phyloP scores from a whole-genome alignment of 2,888 invertebrate species.

The Dorcus parallelipipedus region DNA sequence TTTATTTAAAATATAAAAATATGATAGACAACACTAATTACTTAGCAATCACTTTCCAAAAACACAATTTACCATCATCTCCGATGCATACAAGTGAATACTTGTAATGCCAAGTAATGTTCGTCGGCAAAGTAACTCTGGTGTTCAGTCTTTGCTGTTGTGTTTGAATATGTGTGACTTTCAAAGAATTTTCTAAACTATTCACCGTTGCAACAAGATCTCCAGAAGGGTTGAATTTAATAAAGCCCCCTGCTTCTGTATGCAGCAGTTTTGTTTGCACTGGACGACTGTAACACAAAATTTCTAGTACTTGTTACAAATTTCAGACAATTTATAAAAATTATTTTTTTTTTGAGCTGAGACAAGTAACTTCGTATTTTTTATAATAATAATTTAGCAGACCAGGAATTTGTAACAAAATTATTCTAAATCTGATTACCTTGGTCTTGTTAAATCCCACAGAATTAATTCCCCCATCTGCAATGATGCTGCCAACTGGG shows the following conservation, averaged over 20 bases:
- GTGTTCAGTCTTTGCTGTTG: slow-evolving; percentile 56
- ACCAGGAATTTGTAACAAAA: neutral
- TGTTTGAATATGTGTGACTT: slow-evolving; percentile 59
- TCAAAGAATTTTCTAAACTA: slow-evolving; percentile 62
- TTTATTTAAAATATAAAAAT: too few species aligned
- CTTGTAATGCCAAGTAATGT: slow-evolving; percentile 62
- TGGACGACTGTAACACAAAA: slow-evolving; percentile 53
- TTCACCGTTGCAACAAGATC: slow-evolving; percentile 67
- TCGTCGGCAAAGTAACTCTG: slow-evolving; percentile 55
- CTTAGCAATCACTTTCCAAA: slow-evolving; percentile 57
- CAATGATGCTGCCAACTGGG: slow-evolving; percentile 59
- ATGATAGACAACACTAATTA: slow-evolving; percentile 24
- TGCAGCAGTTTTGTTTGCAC: slow-evolving; percentile 59
- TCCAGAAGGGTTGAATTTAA: slow-evolving; percentile 61
- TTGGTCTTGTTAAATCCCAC: slow-evolving; percentile 66
- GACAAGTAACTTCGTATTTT: too few species aligned
- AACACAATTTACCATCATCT: slow-evolving; percentile 57
- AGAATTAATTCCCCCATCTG: slow-evolving; percentile 64
- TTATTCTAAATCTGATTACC: slow-evolving; percentile 45
- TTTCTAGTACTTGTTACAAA: neutral
- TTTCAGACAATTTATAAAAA: too few species aligned
- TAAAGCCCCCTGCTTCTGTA: slow-evolving; percentile 59
- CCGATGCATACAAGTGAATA: slow-evolving; percentile 60
- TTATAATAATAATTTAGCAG: too few species aligned
- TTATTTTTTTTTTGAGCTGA: too few species aligned